Conservation (phyloP, 2,113 vertebrate species). For the Aix galericulata region DNA sequence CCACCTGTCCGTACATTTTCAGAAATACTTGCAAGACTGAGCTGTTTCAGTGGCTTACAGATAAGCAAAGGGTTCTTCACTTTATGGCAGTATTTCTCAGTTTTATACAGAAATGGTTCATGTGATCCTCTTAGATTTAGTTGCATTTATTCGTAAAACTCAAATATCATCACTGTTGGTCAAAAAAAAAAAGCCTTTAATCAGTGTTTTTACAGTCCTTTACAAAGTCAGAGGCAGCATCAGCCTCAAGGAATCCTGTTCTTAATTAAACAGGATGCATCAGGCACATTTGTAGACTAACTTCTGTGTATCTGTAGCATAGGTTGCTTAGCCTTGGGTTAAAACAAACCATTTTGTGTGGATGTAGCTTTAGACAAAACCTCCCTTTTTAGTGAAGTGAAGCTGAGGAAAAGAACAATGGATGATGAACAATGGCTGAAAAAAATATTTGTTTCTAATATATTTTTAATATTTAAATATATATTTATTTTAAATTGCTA, state of each 20-base stretch:
- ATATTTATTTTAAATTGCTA: too few species aligned
- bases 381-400: neutral
- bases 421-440: neutral
- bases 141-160: neutral
- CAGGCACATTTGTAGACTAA: neutral
- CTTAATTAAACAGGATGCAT: neutral
- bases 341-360: neutral
- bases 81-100: neutral
- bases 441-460: too few species aligned
- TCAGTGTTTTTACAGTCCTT: neutral
- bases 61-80: neutral
- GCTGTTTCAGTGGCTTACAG: neutral
- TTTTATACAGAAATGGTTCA: neutral
- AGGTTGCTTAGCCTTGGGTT: neutral
- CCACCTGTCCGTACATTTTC: fast-evolving
- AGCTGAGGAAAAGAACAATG: neutral
- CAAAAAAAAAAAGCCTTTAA: neutral
- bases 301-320: neutral
- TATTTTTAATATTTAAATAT: too few species aligned
- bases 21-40: neutral
- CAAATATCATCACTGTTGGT: neutral
- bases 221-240: neutral
- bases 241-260: neutral
- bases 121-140: neutral
- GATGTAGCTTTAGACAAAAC: neutral